Evolutionary conservation across 2,888 invertebrate species (phyloP).

Genomic region (Drosophila antonietae): DNA sequence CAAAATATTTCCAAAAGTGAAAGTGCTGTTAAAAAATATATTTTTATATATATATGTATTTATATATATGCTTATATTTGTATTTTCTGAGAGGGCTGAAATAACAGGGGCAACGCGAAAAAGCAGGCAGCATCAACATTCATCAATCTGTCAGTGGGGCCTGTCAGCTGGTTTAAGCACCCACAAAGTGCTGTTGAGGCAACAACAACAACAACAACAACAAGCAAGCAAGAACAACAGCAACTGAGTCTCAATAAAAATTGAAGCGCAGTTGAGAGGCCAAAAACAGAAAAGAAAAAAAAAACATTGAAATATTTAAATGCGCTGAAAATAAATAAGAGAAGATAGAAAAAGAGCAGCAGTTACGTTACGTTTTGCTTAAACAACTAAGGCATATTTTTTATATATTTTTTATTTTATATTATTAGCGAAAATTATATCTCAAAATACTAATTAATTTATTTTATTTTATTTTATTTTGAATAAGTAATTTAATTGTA

Average conservation of each 20-base stretch:
- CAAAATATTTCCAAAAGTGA: conserved; percentile 69
- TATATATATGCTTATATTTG: not conserved
- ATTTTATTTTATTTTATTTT: too few species aligned
- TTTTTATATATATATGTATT: not conserved
- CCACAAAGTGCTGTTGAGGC: conserved; percentile 77
- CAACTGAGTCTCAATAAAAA: conserved; percentile 57
- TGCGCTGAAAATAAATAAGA: conserved; percentile 18
- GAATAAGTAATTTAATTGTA: too few species aligned
- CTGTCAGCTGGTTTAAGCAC: conserved; percentile 82
- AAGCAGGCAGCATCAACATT: conserved; percentile 63
- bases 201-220: conserved; percentile 43
- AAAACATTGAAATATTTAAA: conserved; percentile 52
- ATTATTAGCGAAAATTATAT: too few species aligned
- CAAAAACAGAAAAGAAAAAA: conserved; percentile 22
- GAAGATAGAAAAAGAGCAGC: conserved; percentile 4
- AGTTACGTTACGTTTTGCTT: too few species aligned
- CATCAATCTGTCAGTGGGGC: conserved; percentile 81
- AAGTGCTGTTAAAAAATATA: conserved; percentile 38
- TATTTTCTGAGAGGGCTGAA: conserved; percentile 46
- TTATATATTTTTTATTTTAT: too few species aligned
- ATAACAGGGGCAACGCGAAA: conserved; percentile 45
- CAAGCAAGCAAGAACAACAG: conserved; percentile 19
- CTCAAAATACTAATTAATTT: too few species aligned
- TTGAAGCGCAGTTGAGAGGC: conserved; percentile 42
- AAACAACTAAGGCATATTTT: too few species aligned